Percentiles rank a stretch among this genome's conserved stretches.
Conservation (phyloP, 2,113 vertebrate genomes). For the Rutilus rutilus region DNA sequence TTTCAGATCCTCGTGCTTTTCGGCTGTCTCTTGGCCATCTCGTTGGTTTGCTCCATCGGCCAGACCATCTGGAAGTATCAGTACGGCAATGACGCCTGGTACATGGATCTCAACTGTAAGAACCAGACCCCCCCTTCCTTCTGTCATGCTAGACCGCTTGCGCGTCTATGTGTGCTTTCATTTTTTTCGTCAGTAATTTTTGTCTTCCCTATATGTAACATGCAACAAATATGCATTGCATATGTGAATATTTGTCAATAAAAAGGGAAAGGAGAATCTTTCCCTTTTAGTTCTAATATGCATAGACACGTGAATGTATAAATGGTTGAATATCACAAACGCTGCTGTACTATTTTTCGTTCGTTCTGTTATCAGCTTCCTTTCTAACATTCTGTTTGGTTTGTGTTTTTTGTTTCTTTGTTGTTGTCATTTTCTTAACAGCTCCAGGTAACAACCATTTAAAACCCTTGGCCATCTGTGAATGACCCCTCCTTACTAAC, state of each 20-base stretch:
- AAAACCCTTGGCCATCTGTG: slow-evolving; percentile 84
- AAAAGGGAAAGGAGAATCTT: slow-evolving; percentile 71
- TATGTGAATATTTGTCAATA: slow-evolving; percentile 81
- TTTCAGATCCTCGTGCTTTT: slow-evolving; percentile 97
- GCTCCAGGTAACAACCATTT: slow-evolving; percentile 88
- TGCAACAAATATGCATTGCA: slow-evolving; percentile 68
- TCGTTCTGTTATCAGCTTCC: slow-evolving; percentile 79
- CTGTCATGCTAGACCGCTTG: slow-evolving; percentile 58
- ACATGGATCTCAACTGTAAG: slow-evolving; percentile 98
- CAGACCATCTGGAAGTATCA: slow-evolving; percentile 94
- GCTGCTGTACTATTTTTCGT: slow-evolving; percentile 71
- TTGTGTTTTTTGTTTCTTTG: slow-evolving; percentile 76
- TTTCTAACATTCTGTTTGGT: slow-evolving; percentile 67
- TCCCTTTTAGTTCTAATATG: slow-evolving; percentile 73
- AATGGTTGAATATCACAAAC: slow-evolving; percentile 83
- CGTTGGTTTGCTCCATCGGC: slow-evolving; percentile 93
- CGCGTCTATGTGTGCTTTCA: slow-evolving; percentile 76
- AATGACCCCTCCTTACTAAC: slow-evolving; percentile 82
- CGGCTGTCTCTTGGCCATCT: slow-evolving; percentile 95
- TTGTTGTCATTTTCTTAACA: slow-evolving; percentile 80
- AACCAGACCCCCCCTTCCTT: slow-evolving; percentile 52
- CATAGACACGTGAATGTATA: slow-evolving; percentile 73
- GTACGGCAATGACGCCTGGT: slow-evolving; percentile 92
- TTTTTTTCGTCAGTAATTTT: slow-evolving; percentile 70
- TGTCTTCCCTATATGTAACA: slow-evolving; percentile 72